These are phyloP conservation scores for Anoplophora glabripennis DNA, from an alignment of 1,140 invertebrate genomes.

Conservation along the genomic window DNA sequence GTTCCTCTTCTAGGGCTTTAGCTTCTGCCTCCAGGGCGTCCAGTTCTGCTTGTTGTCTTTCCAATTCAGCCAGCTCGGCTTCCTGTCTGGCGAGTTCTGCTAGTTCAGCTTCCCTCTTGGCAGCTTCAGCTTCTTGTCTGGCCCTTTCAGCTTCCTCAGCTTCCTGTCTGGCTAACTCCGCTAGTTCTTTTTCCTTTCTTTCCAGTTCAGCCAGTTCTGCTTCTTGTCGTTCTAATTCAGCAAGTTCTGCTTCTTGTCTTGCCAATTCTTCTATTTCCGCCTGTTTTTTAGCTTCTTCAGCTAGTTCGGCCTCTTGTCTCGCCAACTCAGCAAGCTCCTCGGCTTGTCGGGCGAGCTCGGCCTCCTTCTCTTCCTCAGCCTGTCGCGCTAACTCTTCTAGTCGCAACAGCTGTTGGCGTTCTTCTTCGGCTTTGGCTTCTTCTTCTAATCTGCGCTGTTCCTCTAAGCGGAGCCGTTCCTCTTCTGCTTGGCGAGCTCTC, in stretches of 20 bases:
- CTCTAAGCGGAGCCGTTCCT: slow-evolving; percentile 51
- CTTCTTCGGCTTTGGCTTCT: slow-evolving; percentile 54
- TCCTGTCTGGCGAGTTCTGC: slow-evolving; percentile 25
- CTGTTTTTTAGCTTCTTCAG: slow-evolving; percentile 55
- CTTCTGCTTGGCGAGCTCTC: slow-evolving; percentile 42
- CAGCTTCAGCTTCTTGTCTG: slow-evolving; percentile 57
- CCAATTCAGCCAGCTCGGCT: slow-evolving; percentile 27
- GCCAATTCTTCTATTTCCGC: slow-evolving; percentile 59
- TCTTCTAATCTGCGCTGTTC: slow-evolving; percentile 55
- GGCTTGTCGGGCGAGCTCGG: slow-evolving; percentile 51
- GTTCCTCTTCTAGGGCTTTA: slow-evolving; percentile 26
- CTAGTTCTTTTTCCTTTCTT: slow-evolving; percentile 57
- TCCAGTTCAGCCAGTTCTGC: slow-evolving; percentile 49
- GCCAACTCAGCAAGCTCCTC: slow-evolving; percentile 53
- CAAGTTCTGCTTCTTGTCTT: slow-evolving; percentile 57
- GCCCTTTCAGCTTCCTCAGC: slow-evolving; percentile 58
- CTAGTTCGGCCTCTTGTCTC: slow-evolving; percentile 57
- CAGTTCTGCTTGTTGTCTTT: slow-evolving; percentile 28
- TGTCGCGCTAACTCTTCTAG: slow-evolving; percentile 54
- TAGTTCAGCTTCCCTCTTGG: slow-evolving; percentile 33
- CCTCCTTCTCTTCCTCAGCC: slow-evolving; percentile 56
- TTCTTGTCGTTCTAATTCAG: slow-evolving; percentile 54
- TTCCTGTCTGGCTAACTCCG: slow-evolving; percentile 60
- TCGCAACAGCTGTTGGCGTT: slow-evolving; percentile 44
- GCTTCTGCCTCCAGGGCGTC: slow-evolving; percentile 30